Percentiles rank a stretch among this genome's conserved stretches.
phyloP scores from a whole-genome alignment of 2,113 vertebrate species.

The Aleadryas rufinucha region DNA sequence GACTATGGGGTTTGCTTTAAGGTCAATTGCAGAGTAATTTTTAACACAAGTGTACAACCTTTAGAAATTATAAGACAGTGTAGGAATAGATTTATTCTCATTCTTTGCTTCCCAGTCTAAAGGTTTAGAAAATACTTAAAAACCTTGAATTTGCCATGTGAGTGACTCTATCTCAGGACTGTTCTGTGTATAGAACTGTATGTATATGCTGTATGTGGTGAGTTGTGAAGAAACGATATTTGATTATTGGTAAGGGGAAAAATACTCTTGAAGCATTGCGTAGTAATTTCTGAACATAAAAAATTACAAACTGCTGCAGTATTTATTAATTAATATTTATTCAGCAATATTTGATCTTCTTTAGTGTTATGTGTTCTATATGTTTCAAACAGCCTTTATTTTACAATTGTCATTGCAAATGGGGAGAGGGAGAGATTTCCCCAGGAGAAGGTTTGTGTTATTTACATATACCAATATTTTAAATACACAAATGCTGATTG shows the following conservation, averaged over 20 bases:
- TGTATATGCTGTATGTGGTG: neutral
- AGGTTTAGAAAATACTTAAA: neutral
- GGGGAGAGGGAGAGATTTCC: neutral
- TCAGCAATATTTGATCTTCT: neutral
- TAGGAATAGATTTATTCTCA: neutral
- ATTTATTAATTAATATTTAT: neutral
- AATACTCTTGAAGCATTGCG: neutral
- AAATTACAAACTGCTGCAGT: neutral
- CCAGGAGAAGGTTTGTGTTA: neutral
- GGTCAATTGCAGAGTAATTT: neutral
- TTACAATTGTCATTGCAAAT: neutral
- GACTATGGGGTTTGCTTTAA: neutral
- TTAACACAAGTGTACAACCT: neutral
- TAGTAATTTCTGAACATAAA: neutral
- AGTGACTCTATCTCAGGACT: neutral
- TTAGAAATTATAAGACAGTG: neutral
- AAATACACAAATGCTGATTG: neutral
- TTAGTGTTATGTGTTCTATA: neutral
- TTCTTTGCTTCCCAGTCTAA: neutral
- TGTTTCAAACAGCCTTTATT: neutral
- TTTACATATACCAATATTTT: neutral
- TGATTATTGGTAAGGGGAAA: neutral
- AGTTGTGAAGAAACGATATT: neutral
- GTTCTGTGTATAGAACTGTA: neutral
- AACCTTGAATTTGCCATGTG: neutral